Evolutionary conservation across 1,140 invertebrate genomes (phyloP), one percentile per base, ranked within the genome.

Genomic region (Amphibalanus amphitrite): DNA sequence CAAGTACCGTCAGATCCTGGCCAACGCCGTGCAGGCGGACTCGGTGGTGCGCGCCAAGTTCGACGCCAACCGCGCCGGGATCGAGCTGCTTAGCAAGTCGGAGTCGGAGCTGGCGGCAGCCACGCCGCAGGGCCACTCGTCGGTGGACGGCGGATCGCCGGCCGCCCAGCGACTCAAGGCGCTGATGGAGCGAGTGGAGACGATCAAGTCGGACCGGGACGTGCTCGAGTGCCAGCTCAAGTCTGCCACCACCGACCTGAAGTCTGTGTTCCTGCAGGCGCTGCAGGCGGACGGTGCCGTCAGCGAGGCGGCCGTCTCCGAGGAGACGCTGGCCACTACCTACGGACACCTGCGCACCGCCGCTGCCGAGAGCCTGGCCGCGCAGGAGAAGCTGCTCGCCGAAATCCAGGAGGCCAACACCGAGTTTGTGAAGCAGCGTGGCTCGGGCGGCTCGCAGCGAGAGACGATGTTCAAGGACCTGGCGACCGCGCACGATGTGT

Each of bases 401-500:
- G 84, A 89, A 69, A 91, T 97, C 77, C 89, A 90, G 81, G 87
- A 82, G 67, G 75, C 69, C 59, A 69, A 76, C 67, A 68, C 73
- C 28, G 71, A 77, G 28, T 74, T 75, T 70, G 72, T 74, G 69
- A 67, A 70, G 65, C 72, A 72, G 29, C 71, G 71, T 29, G 84
- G 82, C 72, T 28, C 26, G 4, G 65, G 65, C 65, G 65, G 65
- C 4, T 26, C n/a, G 8, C 10, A 26, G 65, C 84, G 93, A 29
- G 94, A 97, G 77, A 82, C 84, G 25, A 87, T 90, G 75, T 85
- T 97, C 77, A 90, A 90, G 81, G 89, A 91, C 78, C 82, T 97
- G 74, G 93, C 92, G 29, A 84, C 88, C 40, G 93, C 93, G 26
- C 89, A 91, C 81, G 96, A 97, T 82, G 88, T 89, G 73, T 99